A percentile compares a stretch with the other conserved stretches of the same genome.
These are phyloP conservation scores for Scolanthus callimorphus DNA, from an alignment of 92 coral and sea anemone genomes.

Conservation along the genomic window DNA sequence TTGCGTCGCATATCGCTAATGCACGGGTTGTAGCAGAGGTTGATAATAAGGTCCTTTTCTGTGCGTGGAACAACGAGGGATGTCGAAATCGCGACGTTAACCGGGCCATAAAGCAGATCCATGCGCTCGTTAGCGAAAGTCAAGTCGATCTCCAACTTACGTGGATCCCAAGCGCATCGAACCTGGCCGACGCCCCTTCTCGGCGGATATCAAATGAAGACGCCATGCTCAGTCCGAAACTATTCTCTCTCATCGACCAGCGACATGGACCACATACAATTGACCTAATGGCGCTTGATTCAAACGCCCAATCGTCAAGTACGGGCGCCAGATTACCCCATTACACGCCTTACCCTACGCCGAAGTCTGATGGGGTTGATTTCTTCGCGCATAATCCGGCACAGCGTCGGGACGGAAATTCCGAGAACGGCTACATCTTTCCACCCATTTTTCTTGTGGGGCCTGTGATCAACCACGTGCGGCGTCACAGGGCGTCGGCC, in stretches of 20 bases:
- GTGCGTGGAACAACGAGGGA: no score
- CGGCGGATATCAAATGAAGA: constrained; percentile 4
- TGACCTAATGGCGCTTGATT: constrained; percentile 33
- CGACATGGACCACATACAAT: constrained; percentile 16
- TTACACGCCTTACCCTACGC: constrained; percentile 14
- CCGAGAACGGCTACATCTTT: constrained; percentile 9
- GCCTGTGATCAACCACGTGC: constrained; percentile 16
- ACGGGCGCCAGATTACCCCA: constrained; percentile 2
- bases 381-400: constrained; percentile 25
- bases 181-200: constrained; percentile 14
- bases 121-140: background rate
- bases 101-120: constrained; percentile 11
- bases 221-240: constrained; percentile 12
- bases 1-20: background rate
- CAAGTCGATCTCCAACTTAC: background rate
- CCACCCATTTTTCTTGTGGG: constrained; percentile 21
- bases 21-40: constrained; percentile 14
- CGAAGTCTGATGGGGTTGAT: constrained; percentile 11
- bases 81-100: constrained; percentile 10
- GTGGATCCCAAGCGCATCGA: background rate
- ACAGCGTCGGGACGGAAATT: background rate
- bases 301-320: no score
- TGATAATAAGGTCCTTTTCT: no score
- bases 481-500: constrained; percentile 1
- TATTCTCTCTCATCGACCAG: constrained; percentile 6